These are phyloP conservation scores for Xylocampa areola DNA, from an alignment of 2,888 invertebrate species.

Conservation along the genomic window DNA sequence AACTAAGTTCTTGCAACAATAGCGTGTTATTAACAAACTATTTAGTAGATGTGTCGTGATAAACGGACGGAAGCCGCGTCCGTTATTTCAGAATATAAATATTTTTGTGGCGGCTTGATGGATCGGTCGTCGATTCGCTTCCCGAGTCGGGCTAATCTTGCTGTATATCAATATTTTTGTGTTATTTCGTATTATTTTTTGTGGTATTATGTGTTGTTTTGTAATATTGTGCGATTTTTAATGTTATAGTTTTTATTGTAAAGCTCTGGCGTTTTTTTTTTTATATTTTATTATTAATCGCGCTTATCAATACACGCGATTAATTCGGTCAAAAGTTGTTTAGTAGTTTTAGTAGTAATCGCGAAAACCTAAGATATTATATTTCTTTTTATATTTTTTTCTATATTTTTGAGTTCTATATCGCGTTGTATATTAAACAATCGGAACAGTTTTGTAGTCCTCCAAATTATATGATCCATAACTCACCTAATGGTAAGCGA, in stretches of 20 bases:
- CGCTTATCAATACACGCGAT: no score
- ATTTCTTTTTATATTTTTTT: no score
- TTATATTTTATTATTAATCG: no score
- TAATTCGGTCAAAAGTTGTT: no score
- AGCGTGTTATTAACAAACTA: slow-evolving; percentile 60
- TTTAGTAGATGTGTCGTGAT: slow-evolving; percentile 69
- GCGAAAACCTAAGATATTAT: no score
- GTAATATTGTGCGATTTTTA: slow-evolving; percentile 1
- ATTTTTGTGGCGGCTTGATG: slow-evolving; percentile 81
- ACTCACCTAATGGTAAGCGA: no score
- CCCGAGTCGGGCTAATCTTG: slow-evolving; percentile 68
- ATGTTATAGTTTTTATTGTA: neutral
- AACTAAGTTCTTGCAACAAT: slow-evolving; percentile 66
- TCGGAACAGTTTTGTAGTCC: no score
- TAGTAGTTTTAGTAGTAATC: no score
- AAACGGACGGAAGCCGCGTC: slow-evolving; percentile 67
- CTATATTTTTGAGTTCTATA: no score
- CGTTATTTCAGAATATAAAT: slow-evolving; percentile 75
- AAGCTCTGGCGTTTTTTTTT: no score
- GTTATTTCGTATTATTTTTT: slow-evolving; percentile 42
- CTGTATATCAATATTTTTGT: slow-evolving; percentile 80
- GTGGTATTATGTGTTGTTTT: slow-evolving; percentile 26
- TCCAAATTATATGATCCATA: no score
- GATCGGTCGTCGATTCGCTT: slow-evolving; percentile 70
- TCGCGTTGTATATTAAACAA: no score